Evolutionary conservation across 2,888 invertebrate genomes (phyloP).

Genomic region (Zonitis immaculata): DNA sequence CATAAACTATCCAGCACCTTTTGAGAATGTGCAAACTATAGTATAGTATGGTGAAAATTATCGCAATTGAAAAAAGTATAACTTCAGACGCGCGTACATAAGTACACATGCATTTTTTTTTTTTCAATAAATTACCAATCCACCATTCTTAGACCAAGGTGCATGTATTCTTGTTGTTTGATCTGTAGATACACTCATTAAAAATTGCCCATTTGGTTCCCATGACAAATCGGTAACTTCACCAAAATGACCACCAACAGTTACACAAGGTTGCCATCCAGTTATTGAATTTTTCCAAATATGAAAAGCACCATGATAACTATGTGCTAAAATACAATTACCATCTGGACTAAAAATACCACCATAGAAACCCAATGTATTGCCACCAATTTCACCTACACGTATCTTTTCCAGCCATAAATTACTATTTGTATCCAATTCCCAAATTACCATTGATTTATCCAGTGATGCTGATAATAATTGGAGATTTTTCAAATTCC

Average conservation of each 20-base stretch:
- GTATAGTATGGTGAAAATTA: too few relatives aligned
- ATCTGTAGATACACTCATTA: slow-evolving; percentile 75
- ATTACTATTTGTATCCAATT: slow-evolving; percentile 57
- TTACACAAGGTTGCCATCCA: slow-evolving; percentile 63
- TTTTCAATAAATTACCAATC: slow-evolving; percentile 29
- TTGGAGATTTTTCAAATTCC: slow-evolving; percentile 59
- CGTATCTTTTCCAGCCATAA: slow-evolving; percentile 80
- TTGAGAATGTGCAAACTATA: too few relatives aligned
- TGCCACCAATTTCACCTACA: slow-evolving; percentile 91
- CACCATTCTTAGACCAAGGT: slow-evolving; percentile 61
- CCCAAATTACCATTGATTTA: slow-evolving; percentile 90
- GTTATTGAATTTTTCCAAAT: slow-evolving; percentile 64
- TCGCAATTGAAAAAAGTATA: too few relatives aligned
- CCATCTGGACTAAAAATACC: slow-evolving; percentile 72
- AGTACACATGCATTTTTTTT: too few relatives aligned
- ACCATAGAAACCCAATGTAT: slow-evolving; percentile 90
- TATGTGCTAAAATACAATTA: slow-evolving; percentile 70
- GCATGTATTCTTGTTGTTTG: slow-evolving; percentile 90
- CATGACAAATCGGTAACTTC: slow-evolving; percentile 81
- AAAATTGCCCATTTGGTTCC: slow-evolving; percentile 74
- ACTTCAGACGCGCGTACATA: too few relatives aligned
- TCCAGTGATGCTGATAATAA: slow-evolving; percentile 88
- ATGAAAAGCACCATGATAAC: slow-evolving; percentile 91
- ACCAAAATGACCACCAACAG: slow-evolving; percentile 77
- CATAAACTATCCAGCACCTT: too few relatives aligned